Base-by-base conservation (phyloP, 2,113 vertebrate genomes). In the Lepidothrix coronata region DNA sequence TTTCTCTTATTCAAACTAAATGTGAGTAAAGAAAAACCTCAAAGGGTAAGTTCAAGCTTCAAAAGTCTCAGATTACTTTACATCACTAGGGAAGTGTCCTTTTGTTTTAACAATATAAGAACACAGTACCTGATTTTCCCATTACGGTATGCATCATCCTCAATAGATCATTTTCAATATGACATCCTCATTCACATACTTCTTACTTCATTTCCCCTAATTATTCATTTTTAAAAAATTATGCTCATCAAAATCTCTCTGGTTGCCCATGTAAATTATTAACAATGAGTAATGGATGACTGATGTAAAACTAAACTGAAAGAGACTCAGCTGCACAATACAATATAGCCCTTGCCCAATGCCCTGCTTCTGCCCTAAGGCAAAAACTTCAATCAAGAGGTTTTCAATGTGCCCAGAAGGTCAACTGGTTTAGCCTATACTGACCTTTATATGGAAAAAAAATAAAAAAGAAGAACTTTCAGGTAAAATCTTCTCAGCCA, bases 281-380 rank as follows among this genome's bases (percentile, higher is more conserved):
- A 78, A 10, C 24, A 87, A 43, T 25, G 37, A 63, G 25, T 72
- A 81, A 72, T 41, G 37, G 44, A 23, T 93, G 77, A 95, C 30
- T 91, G 89, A 95, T 78, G 52, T 81, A 44, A 95, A 93, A 81
- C 9, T 67, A 67, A 96, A 80, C 81, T n/a, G 33, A 75, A 94
- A 61, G 46, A 77, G 57, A 85, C 70, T 92, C 33, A 89, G 10
- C 6, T 85, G 44, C 54, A 54, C 44, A 57, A 41, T 21, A 55
- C 18, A 57, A 31, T 81, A 37, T 4, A 55, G 10, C 9, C 39
- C 30, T 61, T 71, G 3, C 28, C 35, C 43, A 84, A 35, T 65
- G 22, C 14, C 44, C 25, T 77, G 30, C 27, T 54, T 72, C 12
- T 71, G 1, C 25, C 37, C 35, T 61, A 65, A 72, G 33, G 49